Evolutionary conservation across 1,140 invertebrate species (phyloP).

Genomic region (Achatina immaculata): DNA sequence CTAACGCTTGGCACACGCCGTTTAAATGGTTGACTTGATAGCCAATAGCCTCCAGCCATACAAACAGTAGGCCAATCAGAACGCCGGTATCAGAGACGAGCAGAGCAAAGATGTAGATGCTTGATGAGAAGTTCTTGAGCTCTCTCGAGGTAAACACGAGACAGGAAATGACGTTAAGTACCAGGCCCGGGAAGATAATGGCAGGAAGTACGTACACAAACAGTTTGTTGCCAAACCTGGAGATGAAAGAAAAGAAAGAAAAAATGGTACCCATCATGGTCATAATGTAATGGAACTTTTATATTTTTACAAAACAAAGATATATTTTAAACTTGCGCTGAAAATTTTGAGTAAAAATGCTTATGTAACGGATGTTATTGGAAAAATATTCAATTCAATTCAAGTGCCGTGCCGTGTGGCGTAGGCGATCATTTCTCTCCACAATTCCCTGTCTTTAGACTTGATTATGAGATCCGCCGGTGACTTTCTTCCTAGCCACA

Average conservation of each 20-base stretch:
- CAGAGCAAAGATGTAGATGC: conserved; percentile 49
- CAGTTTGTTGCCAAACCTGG: conserved; percentile 39
- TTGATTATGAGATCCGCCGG: too few relatives aligned
- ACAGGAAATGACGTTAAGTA: conserved; percentile 48
- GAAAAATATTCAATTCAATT: too few relatives aligned
- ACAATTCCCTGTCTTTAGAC: too few relatives aligned
- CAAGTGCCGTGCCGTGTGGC: too few relatives aligned
- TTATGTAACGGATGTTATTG: too few relatives aligned
- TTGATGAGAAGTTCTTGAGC: conserved; percentile 49
- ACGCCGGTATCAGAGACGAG: conserved; percentile 50
- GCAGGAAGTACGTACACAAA: conserved; percentile 47
- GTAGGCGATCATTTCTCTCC: too few relatives aligned
- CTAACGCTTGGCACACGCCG: conserved; percentile 78
- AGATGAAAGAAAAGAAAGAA: conserved; percentile 14
- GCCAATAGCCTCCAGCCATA: conserved; percentile 51
- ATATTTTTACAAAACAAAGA: too few relatives aligned
- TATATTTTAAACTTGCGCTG: too few relatives aligned
- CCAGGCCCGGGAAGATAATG: conserved; percentile 45
- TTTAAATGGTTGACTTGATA: conserved; percentile 40
- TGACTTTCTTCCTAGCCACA: too few relatives aligned
- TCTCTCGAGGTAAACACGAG: conserved; percentile 42
- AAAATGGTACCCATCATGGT: too few relatives aligned
- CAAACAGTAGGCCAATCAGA: conserved; percentile 45
- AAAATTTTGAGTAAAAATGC: too few relatives aligned
- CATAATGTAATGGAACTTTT: too few relatives aligned